Conservation (phyloP, 1,140 invertebrate genomes). For the Tetranychus urticae region DNA sequence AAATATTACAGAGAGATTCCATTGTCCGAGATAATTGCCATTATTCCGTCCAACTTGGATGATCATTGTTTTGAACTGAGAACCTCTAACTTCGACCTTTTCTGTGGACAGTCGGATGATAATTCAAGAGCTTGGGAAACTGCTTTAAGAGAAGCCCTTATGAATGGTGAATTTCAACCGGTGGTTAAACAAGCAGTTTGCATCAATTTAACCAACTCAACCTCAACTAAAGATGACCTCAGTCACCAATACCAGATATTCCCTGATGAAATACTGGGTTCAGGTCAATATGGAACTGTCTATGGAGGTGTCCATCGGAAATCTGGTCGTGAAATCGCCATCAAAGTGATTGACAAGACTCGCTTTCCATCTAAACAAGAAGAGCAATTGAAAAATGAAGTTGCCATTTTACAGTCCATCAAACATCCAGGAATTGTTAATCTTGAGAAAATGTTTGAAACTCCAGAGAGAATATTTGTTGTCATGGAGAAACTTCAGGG, state of each 20-base stretch:
- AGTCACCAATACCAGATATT: conserved; percentile 80
- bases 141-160: conserved; percentile 71
- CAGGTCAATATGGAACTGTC: conserved; percentile 92
- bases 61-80: conserved; percentile 67
- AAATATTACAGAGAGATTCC: conserved; percentile 52
- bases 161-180: conserved; percentile 39
- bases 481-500: conserved; percentile 39
- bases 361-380: conserved; percentile 97
- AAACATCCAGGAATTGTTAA: conserved; percentile 44
- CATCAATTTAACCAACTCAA: neutral
- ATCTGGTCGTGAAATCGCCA: conserved; percentile 62
- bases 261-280: conserved; percentile 90
- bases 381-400: conserved; percentile 93
- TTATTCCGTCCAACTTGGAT: conserved; percentile 32
- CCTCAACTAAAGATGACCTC: conserved; percentile 34
- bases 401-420: conserved; percentile 83
- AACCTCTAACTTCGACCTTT: conserved; percentile 61
- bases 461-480: conserved; percentile 52
- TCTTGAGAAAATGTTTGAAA: conserved; percentile 94
- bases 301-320: conserved; percentile 71
- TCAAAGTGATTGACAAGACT: conserved; percentile 79
- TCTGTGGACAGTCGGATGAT: conserved; percentile 59
- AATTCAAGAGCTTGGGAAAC: conserved; percentile 82
- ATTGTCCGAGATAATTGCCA: conserved; percentile 55
- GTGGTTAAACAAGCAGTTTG: neutral